These are phyloP conservation scores for Spisula subtruncata DNA, from an alignment of 2,888 invertebrate species.

Conservation along the genomic window DNA sequence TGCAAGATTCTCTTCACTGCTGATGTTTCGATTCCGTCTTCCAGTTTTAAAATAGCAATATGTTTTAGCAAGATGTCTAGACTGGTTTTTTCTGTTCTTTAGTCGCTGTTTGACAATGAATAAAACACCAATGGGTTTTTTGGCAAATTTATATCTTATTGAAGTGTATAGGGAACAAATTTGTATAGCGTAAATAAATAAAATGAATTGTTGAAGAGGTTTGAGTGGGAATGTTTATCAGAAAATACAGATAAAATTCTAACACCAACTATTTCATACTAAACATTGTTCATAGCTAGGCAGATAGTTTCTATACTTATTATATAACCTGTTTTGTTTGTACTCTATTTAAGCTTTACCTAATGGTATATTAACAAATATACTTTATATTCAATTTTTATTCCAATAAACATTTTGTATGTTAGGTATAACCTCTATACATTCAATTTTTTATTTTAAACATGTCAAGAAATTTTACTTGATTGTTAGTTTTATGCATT, in stretches of 20 bases:
- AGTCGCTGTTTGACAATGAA: background rate
- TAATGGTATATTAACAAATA: background rate
- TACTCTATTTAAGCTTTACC: conserved; percentile 15
- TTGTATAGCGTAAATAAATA: background rate
- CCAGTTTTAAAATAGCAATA: conserved; percentile 41
- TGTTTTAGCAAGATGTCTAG: background rate
- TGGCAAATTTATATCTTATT: background rate
- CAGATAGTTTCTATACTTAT: background rate
- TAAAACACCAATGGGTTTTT: too few relatives aligned
- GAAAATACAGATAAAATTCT: background rate
- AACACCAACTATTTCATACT: background rate
- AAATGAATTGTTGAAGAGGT: background rate
- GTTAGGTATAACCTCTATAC: conserved; percentile 51
- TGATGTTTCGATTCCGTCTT: conserved; percentile 41
- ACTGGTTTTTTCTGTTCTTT: background rate
- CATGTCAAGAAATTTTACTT: conserved; percentile 54
- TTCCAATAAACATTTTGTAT: conserved; percentile 40
- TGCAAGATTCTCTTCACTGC: conserved; percentile 38
- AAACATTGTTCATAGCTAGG: conserved; percentile 18
- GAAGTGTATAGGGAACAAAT: background rate
- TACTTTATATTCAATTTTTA: conserved; percentile 45
- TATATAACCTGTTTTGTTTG: conserved; percentile 20
- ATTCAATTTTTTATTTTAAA: conserved; percentile 40
- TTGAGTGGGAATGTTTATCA: background rate
- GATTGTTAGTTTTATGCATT: conserved; percentile 65